These are phyloP conservation scores for Nycteola revayana DNA, from an alignment of 2,888 invertebrate genomes.

Conservation along the genomic window DNA sequence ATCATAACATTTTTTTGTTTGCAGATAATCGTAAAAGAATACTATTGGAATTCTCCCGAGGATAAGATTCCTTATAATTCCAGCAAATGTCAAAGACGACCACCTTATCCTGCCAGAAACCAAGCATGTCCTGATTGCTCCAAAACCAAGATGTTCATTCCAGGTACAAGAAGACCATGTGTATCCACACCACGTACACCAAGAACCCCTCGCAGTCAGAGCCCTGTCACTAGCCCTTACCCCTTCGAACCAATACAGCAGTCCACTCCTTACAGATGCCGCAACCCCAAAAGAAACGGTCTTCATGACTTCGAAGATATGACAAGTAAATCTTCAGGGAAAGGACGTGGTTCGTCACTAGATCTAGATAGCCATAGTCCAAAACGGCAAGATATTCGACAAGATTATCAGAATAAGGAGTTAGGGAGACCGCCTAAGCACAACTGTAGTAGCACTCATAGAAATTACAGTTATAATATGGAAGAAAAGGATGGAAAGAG, in stretches of 20 bases:
- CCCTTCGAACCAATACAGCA: conserved; percentile 1
- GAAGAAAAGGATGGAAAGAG: background rate
- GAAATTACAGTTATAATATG: background rate
- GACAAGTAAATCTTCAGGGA: conserved; percentile 6
- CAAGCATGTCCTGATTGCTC: background rate
- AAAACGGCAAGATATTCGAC: background rate
- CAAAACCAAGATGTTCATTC: no score
- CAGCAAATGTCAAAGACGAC: background rate
- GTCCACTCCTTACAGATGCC: conserved; percentile 1
- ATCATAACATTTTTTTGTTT: conserved; percentile 20
- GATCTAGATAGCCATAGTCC: conserved; percentile 27
- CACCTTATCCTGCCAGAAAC: background rate
- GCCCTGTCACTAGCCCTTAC: background rate
- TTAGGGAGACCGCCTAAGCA: background rate
- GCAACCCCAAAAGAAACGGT: conserved; percentile 12
- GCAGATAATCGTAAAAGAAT: conserved; percentile 46
- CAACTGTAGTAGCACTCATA: no score
- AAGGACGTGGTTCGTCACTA: conserved; percentile 18
- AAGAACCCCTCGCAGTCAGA: background rate
- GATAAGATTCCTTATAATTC: background rate
- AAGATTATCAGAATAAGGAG: background rate
- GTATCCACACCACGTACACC: background rate
- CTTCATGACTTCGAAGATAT: conserved; percentile 10
- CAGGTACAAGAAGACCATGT: background rate
- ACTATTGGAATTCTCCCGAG: conserved; percentile 42